These are phyloP conservation scores for Drosophila busckii DNA, from an alignment of 1,140 invertebrate species.

Conservation along the genomic window DNA sequence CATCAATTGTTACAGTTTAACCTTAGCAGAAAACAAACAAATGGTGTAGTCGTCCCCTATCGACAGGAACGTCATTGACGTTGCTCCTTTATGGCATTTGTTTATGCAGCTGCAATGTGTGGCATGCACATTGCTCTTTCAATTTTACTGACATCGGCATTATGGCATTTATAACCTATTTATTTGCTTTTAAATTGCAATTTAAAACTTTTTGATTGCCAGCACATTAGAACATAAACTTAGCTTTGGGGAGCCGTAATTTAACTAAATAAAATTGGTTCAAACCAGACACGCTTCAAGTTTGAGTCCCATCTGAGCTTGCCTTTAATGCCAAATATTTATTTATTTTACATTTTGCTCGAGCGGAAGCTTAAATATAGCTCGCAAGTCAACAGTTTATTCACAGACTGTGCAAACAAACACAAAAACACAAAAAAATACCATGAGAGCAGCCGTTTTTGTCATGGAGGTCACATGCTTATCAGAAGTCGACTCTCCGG, in stretches of 20 bases:
- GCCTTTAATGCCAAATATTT: too few relatives aligned
- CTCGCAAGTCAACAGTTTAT: slow-evolving; percentile 27
- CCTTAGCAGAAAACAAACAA: slow-evolving; percentile 62
- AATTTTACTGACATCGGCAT: neutral
- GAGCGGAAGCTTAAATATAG: slow-evolving; percentile 26
- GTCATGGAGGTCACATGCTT: slow-evolving; percentile 55
- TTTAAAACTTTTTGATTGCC: neutral
- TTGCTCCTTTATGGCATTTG: slow-evolving; percentile 39
- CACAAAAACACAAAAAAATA: slow-evolving; percentile 24
- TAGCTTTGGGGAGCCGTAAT: too few relatives aligned
- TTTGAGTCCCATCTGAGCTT: neutral
- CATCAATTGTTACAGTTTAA: slow-evolving; percentile 67
- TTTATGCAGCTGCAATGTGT: slow-evolving; percentile 57
- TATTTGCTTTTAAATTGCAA: too few relatives aligned
- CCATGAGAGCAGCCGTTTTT: slow-evolving; percentile 21
- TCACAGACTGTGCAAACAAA: slow-evolving; percentile 11
- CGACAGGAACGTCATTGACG: slow-evolving; percentile 17
- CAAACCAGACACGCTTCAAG: neutral
- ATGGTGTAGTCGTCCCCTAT: neutral
- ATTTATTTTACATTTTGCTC: slow-evolving; percentile 5
- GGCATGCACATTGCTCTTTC: slow-evolving; percentile 16
- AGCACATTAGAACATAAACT: neutral
- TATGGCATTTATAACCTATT: too few relatives aligned
- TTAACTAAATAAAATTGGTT: too few relatives aligned
- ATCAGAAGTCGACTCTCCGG: slow-evolving; percentile 59